Conservation (phyloP, 2,797 vertebrate species). For the Characodon lateralis region DNA sequence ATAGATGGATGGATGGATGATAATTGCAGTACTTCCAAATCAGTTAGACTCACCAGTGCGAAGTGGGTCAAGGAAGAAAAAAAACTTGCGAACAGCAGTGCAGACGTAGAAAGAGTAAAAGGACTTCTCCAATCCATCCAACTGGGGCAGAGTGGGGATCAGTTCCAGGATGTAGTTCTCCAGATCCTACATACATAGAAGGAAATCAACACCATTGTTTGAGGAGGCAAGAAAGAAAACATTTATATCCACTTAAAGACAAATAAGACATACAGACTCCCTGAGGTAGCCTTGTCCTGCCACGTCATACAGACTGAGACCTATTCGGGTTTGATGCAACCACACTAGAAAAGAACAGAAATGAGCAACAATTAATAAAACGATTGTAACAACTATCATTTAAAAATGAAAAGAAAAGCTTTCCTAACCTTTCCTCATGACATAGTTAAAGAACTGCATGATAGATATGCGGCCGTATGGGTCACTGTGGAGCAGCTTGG, state of each 20-base stretch:
- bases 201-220: not conserved
- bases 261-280: constrained; percentile 88
- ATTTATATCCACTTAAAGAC: not conserved
- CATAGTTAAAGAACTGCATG: constrained; percentile 99
- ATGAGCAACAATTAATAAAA: not conserved
- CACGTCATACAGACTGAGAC: constrained; percentile 96
- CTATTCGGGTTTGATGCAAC: constrained; percentile 98
- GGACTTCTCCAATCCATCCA: constrained; percentile 98
- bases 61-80: constrained; percentile 97
- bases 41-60: constrained; percentile 86
- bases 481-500: constrained; percentile 93
- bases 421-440: constrained; percentile 95
- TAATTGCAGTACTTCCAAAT: not conserved
- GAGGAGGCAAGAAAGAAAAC: not conserved
- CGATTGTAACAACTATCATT: not conserved
- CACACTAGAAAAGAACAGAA: constrained; percentile 83
- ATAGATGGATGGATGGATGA: no score
- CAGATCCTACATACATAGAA: constrained; percentile 84
- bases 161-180: constrained; percentile 99
- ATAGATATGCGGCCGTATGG: constrained; percentile 96
- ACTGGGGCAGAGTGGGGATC: constrained; percentile 95
- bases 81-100: constrained; percentile 97
- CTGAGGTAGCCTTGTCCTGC: constrained; percentile 97
- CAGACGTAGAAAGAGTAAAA: constrained; percentile 99
- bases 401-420: not conserved